Evolutionary conservation across 2,888 invertebrate genomes (phyloP), one percentile per base, ranked within the genome.

Genomic region (Leptopilina drosophilae): DNA sequence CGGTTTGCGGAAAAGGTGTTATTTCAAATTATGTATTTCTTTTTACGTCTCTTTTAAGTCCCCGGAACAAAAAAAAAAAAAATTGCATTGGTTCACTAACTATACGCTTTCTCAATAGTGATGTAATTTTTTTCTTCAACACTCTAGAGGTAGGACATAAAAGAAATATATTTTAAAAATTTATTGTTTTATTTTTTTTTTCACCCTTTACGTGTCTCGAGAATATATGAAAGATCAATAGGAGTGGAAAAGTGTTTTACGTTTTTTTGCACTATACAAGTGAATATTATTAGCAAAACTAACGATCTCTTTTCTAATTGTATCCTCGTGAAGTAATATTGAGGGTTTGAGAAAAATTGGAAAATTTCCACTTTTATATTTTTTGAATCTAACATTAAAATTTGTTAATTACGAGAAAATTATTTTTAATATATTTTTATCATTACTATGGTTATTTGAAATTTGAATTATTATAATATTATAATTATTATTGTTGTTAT

Each of bases 271-370:
- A 69, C 69, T 53, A 64, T n/a, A 33, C 33, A 49, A 53, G 53
- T 69, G 26, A 26, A 49, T 69, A 69, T 14, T 69, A 12, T 81
- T 59, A 82, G 82, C 82, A 79, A 83, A 80, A 81, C 80, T 82
- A 82, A 83, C 81, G 76, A 83, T 82, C 80, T 80, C 80, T 83
- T 82, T 81, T 79, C 80, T 81, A 80, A 82, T 82, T 82, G 80
- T 80, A 83, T 82, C 81, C 83, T 77, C 80, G 78, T 78, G 80
- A 83, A 69, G 80, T 78, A 81, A 76, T 69, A 66, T 77, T 33
- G 33, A 33, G 33, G 33, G 33, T 33, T 33, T 33, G 5, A 33
- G 5, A 3, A 33, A 64, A 42, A 42, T 65, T 20, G 78, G 77
- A 81, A 80, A 83, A 62, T 73, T 78, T 33, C 33, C 33, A 33